These are phyloP conservation scores for Umimayanthus kanabou DNA, from an alignment of 92 coral and sea anemone genomes.

Conservation along the genomic window DNA sequence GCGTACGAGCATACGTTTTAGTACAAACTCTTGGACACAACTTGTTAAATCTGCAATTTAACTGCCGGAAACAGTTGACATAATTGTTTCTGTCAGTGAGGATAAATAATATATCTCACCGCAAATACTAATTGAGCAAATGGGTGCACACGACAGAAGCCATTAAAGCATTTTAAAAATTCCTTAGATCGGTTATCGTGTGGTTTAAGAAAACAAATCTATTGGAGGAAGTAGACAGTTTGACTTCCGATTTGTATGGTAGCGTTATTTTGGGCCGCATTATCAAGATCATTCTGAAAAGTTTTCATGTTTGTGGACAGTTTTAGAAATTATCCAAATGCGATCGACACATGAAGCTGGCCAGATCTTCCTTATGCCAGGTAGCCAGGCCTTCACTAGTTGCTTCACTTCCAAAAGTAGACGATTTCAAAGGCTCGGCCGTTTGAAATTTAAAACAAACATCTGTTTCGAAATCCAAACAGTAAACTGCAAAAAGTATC, in stretches of 20 bases:
- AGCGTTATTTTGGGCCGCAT: slow-evolving; percentile 22
- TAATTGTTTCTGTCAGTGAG: slow-evolving; percentile 39
- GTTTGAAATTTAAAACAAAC: not conserved
- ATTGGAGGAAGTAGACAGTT: slow-evolving; percentile 42
- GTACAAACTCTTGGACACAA: not conserved
- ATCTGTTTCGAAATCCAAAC: not conserved
- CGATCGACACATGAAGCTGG: slow-evolving; percentile 9
- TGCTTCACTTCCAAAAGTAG: not conserved
- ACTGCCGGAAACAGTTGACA: slow-evolving; percentile 42
- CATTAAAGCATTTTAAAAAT: slow-evolving; percentile 30
- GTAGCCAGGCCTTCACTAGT: slow-evolving; percentile 20
- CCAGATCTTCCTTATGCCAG: not conserved
- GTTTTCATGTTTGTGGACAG: not conserved
- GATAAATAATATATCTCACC: slow-evolving; percentile 22
- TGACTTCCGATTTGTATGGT: slow-evolving; percentile 17
- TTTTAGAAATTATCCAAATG: slow-evolving; percentile 5
- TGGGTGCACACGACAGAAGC: slow-evolving; percentile 33
- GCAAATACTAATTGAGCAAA: not conserved
- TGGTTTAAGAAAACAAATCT: slow-evolving; percentile 40
- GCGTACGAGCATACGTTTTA: not conserved
- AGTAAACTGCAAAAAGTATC: not conserved
- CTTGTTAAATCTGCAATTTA: not conserved
- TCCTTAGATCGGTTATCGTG: slow-evolving; percentile 32
- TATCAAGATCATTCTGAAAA: slow-evolving; percentile 10
- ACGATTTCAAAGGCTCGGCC: not conserved